A percentile compares a stretch with the other conserved stretches of the same genome.
Evolutionary conservation across 1,140 invertebrate genomes (phyloP).

Genomic region (Argopecten irradians): DNA sequence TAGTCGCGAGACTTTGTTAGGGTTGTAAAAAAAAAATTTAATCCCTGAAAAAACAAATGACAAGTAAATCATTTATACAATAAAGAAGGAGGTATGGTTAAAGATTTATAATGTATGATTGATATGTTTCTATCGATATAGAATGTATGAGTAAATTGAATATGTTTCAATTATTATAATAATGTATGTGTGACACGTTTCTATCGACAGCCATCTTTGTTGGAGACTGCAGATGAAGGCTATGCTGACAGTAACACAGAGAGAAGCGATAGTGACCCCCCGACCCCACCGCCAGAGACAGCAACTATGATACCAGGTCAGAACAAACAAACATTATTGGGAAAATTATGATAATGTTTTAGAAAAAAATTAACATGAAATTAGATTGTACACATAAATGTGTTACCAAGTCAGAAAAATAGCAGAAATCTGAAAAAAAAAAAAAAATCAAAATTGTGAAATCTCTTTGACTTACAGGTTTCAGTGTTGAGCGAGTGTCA

Average conservation of each 20-base stretch:
- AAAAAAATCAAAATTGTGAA: no score
- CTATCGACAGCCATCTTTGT: slow-evolving; percentile 46
- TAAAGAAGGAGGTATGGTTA: neutral
- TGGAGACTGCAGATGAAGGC: slow-evolving; percentile 65
- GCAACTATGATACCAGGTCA: slow-evolving; percentile 59
- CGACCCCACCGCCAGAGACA: slow-evolving; percentile 45
- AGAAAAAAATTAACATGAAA: no score
- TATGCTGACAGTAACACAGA: slow-evolving; percentile 63
- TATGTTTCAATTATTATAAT: neutral
- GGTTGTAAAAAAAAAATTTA: no score
- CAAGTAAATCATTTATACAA: no score
- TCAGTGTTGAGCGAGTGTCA: slow-evolving; percentile 74
- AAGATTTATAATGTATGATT: neutral
- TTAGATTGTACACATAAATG: no score
- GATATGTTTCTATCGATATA: neutral
- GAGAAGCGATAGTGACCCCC: slow-evolving; percentile 42
- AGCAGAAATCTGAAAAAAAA: no score
- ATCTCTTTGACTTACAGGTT: slow-evolving; percentile 48
- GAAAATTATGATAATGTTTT: no score
- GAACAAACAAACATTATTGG: no score
- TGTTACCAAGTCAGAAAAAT: no score
- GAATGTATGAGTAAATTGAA: neutral
- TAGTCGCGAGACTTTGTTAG: no score
- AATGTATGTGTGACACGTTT: neutral
- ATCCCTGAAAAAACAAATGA: no score